Evolutionary conservation across 2,113 vertebrate genomes (phyloP), one percentile per base, ranked within the genome.

Genomic region (Odontophorus gujanensis): DNA sequence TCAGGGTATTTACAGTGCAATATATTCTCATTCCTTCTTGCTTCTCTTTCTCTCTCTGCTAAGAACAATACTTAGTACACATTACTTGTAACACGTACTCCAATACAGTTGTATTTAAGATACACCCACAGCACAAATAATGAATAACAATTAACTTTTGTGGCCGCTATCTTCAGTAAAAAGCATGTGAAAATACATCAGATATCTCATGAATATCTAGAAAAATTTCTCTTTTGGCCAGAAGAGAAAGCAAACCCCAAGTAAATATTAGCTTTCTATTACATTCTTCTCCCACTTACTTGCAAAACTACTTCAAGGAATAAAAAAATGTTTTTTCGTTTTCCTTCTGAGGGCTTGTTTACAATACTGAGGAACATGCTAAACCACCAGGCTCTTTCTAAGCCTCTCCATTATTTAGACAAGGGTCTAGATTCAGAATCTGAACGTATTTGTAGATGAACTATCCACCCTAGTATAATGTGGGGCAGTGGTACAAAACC

Each of bases 181-280:
- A 47, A 62, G 20, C 28, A 47, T 43, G 6, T 48, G 26, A 55
- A 91, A 91, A 82, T 8, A 61, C 59, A 87, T 89, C 12, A 87
- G 78, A 79, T 91, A 50, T 53, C 34, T 85, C 63, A 87, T n/a
- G 78, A 87, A 85, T 25, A 90, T 18, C 38, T 76, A 76, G 28
- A 84, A 30, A 38, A 83, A 42, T 76, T 92, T 81, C 92, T 79
- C 40, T 73, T 81, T 84, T 72, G 62, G 58, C 21, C 47, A 84
- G 87, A 89, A 2, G 30, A 69, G 30, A 66, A 90, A 51, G 42
- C 19, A 94, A 85, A 85, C 6, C 15, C 25, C 47, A 86, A 90
- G 66, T 25, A 91, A 90, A 88, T 94, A 88, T n/a, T 84, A 88
- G 47, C 30, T 90, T 93, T 85, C 34, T 65, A 20, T 65, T 90